phyloP scores from a whole-genome alignment of 2,888 invertebrate species.

The Mayetiola destructor region DNA sequence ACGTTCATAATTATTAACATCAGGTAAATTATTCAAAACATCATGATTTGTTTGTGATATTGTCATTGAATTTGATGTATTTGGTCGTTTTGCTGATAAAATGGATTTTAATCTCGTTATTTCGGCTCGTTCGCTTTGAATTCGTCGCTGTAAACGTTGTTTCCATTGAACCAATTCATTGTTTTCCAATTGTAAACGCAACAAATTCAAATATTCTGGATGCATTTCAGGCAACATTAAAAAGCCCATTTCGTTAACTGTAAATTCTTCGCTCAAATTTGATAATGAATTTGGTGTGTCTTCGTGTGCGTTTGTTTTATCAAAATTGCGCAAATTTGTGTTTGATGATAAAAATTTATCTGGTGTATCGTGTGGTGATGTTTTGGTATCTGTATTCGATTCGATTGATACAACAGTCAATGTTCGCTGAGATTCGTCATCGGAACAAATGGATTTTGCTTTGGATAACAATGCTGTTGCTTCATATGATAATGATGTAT shows the following conservation, averaged over 20 bases:
- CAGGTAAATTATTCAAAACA: constrained; percentile 19
- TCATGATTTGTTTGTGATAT: constrained; percentile 19
- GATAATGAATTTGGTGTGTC: background rate
- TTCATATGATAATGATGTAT: constrained; percentile 6
- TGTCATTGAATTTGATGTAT: constrained; percentile 22
- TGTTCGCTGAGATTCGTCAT: constrained; percentile 24
- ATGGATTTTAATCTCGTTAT: constrained; percentile 48
- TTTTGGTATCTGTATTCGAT: constrained; percentile 22
- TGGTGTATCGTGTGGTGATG: constrained; percentile 17
- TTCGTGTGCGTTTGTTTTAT: constrained; percentile 6
- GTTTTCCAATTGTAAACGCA: constrained; percentile 49
- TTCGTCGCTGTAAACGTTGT: constrained; percentile 50
- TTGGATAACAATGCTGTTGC: constrained; percentile 9
- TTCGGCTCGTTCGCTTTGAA: constrained; percentile 58
- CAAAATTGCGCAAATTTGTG: background rate
- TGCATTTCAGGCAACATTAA: constrained; percentile 40
- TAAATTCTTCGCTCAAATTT: constrained; percentile 21
- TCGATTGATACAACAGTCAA: constrained; percentile 21
- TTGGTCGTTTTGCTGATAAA: constrained; percentile 23
- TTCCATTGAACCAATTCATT: constrained; percentile 52
- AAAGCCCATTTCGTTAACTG: constrained; percentile 26
- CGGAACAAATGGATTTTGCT: constrained; percentile 21
- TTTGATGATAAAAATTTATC: background rate
- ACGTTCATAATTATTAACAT: constrained; percentile 35
- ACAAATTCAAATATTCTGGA: constrained; percentile 40